Evolutionary conservation across 2,888 invertebrate species (phyloP), one percentile per base, ranked within the genome.

Genomic region (Synanthedon andrenaeformis): DNA sequence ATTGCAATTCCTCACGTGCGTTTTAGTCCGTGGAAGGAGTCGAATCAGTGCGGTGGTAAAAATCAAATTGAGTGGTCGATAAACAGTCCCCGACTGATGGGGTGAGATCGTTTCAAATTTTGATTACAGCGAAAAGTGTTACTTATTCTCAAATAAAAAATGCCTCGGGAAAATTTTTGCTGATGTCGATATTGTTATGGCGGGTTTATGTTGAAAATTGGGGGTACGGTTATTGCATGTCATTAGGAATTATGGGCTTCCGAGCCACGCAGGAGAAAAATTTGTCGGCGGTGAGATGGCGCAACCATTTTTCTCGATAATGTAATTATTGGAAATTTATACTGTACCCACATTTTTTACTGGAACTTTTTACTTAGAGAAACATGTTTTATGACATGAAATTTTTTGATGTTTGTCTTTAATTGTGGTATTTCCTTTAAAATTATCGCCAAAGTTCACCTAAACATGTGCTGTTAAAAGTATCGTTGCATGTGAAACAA

Each of bases 171-270:
- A 80, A 82, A 82, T 75, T 73, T 78, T 81, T 71, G 87, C 87
- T 87, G 87, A 87, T 87, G 87, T 82, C 86, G 87, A 87, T 87
- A 87, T 87, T 87, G 86, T 87, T 87, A 87, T 85, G 84, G 82
- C 77, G 84, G 87, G 85, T 87, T 87, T 87, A 87, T 77, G 85
- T 84, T 69, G 80, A 80, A 86, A 86, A 87, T 86, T 87, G 86
- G 85, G 85, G 87, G 86, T 83, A 85, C 85, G 82, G 80, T 87
- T 87, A 87, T 87, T 87, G 86, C 86, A 87, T 86, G 86, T 87
- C 87, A 87, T 87, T 87, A 87, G 87, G 85, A 87, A 86, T 87
- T 87, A 87, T 86, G 87, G 84, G 85, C 85, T 85, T 79, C 75
- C 70, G 77, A 78, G 80, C 82, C 76, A 73, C 58, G 66, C 13